Evolutionary conservation across 1,140 invertebrate species (phyloP).

Genomic region (Anoplolepis gracilipes): DNA sequence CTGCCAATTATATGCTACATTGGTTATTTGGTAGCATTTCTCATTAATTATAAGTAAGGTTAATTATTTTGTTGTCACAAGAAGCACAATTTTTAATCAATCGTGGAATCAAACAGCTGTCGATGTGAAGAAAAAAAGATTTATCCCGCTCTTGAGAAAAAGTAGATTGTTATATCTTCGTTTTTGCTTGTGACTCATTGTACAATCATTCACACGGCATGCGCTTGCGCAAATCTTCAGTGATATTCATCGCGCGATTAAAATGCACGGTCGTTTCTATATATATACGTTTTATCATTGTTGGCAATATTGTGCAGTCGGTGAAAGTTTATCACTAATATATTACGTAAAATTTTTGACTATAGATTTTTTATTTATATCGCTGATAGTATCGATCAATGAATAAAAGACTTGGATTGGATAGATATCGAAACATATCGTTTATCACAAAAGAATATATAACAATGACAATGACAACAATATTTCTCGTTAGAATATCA

Average conservation of each 20-base stretch:
- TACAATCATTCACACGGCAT: constrained; percentile 12
- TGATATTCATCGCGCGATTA: constrained; percentile 37
- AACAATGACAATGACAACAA: neutral
- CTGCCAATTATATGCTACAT: neutral
- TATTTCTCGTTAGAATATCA: constrained; percentile 4
- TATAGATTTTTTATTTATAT: neutral
- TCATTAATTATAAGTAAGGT: neutral
- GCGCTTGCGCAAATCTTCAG: neutral
- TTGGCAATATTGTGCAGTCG: neutral
- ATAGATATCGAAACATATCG: neutral
- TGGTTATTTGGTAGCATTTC: neutral
- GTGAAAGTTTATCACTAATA: neutral
- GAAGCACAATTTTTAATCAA: neutral
- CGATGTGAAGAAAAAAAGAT: constrained; percentile 21
- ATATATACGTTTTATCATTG: neutral
- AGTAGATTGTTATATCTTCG: constrained; percentile 31
- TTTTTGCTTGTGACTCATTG: constrained; percentile 30
- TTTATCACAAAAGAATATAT: neutral
- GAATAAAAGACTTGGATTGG: constrained; percentile 19
- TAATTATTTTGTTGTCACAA: neutral
- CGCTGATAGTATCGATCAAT: neutral
- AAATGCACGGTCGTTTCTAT: neutral
- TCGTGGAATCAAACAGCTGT: neutral
- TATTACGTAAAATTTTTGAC: neutral
- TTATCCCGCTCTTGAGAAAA: constrained; percentile 15